phyloP scores from a whole-genome alignment of 2,797 vertebrate species.

The Carcharodon carcharias region DNA sequence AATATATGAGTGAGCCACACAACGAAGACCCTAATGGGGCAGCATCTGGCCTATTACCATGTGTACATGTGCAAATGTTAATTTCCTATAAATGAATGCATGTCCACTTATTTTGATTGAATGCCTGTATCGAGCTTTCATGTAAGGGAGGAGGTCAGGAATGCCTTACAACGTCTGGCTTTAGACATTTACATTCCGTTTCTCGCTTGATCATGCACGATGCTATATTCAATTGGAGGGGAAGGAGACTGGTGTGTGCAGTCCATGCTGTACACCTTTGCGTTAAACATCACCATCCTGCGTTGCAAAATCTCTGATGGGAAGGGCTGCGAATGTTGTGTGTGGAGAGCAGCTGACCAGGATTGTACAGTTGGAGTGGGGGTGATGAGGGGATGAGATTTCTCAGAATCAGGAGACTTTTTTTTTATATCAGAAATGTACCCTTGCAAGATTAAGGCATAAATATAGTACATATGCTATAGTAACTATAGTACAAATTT shows the following conservation, averaged over 20 bases:
- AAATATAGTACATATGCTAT: neutral
- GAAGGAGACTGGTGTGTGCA: neutral
- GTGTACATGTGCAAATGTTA: constrained; percentile 36
- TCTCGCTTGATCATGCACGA: neutral
- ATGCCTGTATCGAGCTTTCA: constrained; percentile 17
- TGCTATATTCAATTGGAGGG: neutral
- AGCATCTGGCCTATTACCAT: constrained; percentile 25
- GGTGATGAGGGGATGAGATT: too few species aligned
- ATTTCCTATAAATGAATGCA: constrained; percentile 33
- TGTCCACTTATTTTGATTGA: constrained; percentile 33
- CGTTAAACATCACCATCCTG: neutral
- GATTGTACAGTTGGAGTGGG: neutral
- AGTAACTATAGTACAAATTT: neutral
- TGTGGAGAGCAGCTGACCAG: neutral
- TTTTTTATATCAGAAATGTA: neutral
- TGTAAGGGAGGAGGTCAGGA: neutral
- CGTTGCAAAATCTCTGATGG: neutral
- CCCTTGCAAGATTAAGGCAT: neutral
- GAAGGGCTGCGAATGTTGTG: neutral
- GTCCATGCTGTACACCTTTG: neutral
- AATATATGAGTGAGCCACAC: constrained; percentile 22
- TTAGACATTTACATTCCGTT: constrained; percentile 1
- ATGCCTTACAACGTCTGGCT: constrained; percentile 10
- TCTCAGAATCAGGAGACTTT: neutral
- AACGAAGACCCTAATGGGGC: neutral